Conservation (phyloP, 2,797 vertebrate species). For the Propithecus deckenii region DNA sequence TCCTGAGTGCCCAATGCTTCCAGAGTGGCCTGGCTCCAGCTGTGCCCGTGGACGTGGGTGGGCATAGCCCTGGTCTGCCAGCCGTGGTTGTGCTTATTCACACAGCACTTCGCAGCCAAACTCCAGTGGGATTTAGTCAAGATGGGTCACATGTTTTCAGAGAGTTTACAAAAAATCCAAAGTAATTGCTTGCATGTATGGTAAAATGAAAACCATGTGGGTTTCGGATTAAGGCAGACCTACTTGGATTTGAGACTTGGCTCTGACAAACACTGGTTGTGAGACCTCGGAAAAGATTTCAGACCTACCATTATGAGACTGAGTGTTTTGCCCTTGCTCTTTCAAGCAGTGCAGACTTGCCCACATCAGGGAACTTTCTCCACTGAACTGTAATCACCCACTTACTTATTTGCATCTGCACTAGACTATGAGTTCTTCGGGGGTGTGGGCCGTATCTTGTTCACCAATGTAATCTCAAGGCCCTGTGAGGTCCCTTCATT, state of each 20-base stretch:
- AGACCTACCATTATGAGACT: neutral
- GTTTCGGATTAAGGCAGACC: neutral
- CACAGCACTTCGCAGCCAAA: rapidly evolving
- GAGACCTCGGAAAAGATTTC: neutral
- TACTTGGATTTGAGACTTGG: neutral
- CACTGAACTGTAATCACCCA: neutral
- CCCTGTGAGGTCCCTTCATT: neutral
- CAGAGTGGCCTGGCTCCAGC: neutral
- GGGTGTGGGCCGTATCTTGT: neutral
- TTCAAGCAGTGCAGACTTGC: neutral
- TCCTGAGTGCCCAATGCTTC: neutral
- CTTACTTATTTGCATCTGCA: neutral
- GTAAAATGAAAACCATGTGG: neutral
- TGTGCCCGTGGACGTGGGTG: neutral
- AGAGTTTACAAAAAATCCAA: constrained; percentile 7
- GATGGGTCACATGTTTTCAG: neutral
- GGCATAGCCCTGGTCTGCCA: too few relatives aligned
- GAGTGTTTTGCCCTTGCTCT: neutral
- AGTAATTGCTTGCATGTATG: neutral
- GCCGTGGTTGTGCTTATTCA: neutral
- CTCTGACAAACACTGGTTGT: neutral
- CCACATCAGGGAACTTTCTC: neutral
- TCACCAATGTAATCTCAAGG: neutral
- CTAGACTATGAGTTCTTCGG: neutral
- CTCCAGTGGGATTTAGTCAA: neutral